These are phyloP conservation scores for Danionella cerebrum DNA, from an alignment of 2,113 vertebrate genomes.

Conservation along the genomic window DNA sequence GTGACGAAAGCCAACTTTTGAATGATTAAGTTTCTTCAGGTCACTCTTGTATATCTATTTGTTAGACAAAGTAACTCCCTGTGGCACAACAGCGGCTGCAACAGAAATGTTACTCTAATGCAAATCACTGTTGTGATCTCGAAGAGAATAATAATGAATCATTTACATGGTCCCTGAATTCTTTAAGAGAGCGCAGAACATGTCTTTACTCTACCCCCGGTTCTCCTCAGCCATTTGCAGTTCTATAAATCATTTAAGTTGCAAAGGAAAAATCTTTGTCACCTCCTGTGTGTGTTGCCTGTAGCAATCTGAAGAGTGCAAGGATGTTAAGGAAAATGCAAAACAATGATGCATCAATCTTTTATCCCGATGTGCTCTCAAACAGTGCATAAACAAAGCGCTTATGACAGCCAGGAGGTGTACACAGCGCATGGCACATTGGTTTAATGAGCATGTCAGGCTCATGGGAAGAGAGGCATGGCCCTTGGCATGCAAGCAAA, in stretches of 20 bases:
- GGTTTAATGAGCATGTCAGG: constrained; percentile 12
- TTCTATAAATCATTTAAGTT: constrained; percentile 13
- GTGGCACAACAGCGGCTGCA: neutral
- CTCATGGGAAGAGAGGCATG: neutral
- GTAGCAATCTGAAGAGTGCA: neutral
- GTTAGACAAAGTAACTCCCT: neutral
- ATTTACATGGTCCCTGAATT: constrained; percentile 4
- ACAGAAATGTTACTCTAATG: no score
- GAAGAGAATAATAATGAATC: constrained; percentile 17
- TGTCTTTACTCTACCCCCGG: neutral
- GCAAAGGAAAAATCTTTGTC: neutral
- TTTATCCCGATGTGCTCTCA: neutral
- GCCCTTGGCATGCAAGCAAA: neutral
- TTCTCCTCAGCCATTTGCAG: neutral
- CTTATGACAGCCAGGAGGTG: constrained; percentile 12
- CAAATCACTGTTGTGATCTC: neutral
- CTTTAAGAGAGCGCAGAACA: neutral
- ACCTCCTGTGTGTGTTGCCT: neutral
- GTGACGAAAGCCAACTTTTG: neutral
- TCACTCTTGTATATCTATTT: neutral
- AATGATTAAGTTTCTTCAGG: neutral
- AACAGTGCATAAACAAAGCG: constrained; percentile 5
- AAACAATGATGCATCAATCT: constrained; percentile 12
- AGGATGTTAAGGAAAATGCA: neutral
- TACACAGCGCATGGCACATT: neutral